A percentile compares a stretch with the other conserved stretches of the same genome.
phyloP scores from a whole-genome alignment of 2,888 invertebrate species.

The Eilema depressum region DNA sequence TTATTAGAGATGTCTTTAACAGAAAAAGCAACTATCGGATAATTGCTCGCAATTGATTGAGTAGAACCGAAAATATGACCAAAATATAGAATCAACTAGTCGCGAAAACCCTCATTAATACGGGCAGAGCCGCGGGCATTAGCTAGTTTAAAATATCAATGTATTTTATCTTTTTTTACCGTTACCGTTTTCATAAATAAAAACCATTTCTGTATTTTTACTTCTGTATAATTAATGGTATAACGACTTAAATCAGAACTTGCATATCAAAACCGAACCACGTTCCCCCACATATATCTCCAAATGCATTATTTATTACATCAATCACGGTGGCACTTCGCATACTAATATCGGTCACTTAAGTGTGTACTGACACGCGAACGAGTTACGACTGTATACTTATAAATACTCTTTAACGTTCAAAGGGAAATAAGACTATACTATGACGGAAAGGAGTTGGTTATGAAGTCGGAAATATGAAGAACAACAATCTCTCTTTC shows the following conservation, averaged over 20 bases:
- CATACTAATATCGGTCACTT: slow-evolving; percentile 22
- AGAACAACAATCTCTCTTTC: too few species aligned
- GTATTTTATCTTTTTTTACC: neutral
- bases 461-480: neutral
- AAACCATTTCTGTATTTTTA: neutral
- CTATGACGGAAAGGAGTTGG: neutral
- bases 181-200: neutral
- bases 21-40: too few species aligned
- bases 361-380: slow-evolving; percentile 33
- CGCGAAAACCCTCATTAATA: too few species aligned
- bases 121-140: too few species aligned
- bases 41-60: too few species aligned
- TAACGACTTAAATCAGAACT: neutral
- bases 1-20: too few species aligned
- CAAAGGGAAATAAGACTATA: neutral
- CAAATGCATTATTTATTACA: slow-evolving; percentile 32
- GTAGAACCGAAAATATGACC: too few species aligned
- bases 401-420: neutral
- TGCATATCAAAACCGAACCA: neutral
- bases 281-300: slow-evolving; percentile 14
- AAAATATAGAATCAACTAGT: too few species aligned
- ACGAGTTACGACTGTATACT: neutral
- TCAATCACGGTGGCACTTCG: slow-evolving; percentile 44
- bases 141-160: too few species aligned
- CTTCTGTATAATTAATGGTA: neutral